Conservation (phyloP, 2,888 invertebrate species). For the Megaustenia siamemsis region DNA sequence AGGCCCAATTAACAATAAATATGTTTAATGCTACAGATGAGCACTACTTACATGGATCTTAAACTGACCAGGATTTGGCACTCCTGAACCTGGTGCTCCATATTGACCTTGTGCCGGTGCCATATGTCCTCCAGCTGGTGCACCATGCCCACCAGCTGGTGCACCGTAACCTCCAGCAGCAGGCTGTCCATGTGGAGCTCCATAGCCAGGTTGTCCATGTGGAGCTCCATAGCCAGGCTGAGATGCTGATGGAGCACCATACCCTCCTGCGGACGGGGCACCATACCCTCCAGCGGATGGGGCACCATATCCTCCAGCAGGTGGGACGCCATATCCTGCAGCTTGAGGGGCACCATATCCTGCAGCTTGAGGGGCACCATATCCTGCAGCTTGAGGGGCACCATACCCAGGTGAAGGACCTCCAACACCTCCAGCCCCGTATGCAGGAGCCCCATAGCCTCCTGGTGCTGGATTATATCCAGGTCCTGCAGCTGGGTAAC, state of each 20-base stretch:
- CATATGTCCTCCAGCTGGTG: conserved; percentile 46
- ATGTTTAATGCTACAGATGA: not conserved
- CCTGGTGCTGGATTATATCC: conserved; percentile 51
- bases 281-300: conserved; percentile 9
- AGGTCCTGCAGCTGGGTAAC: conserved; percentile 14
- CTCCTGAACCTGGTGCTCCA: conserved; percentile 15
- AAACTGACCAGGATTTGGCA: conserved; percentile 21
- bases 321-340: conserved; percentile 41
- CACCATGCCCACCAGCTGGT: conserved; percentile 52
- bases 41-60: conserved; percentile 52
- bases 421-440: conserved; percentile 50
- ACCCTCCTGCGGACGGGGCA: conserved; percentile 33
- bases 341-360: conserved; percentile 48
- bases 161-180: conserved; percentile 28
- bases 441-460: conserved; percentile 50
- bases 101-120: conserved; percentile 39
- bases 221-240: conserved; percentile 57
- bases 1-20: not conserved
- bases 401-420: conserved; percentile 51
- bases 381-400: conserved; percentile 33
- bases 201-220: conserved; percentile 54
- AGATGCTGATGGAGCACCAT: conserved; percentile 43
- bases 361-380: conserved; percentile 5
- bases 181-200: conserved; percentile 22
- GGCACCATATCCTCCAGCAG: not conserved